Conservation (phyloP, 2,797 vertebrate genomes). For the Brachyrhaphis roseni region DNA sequence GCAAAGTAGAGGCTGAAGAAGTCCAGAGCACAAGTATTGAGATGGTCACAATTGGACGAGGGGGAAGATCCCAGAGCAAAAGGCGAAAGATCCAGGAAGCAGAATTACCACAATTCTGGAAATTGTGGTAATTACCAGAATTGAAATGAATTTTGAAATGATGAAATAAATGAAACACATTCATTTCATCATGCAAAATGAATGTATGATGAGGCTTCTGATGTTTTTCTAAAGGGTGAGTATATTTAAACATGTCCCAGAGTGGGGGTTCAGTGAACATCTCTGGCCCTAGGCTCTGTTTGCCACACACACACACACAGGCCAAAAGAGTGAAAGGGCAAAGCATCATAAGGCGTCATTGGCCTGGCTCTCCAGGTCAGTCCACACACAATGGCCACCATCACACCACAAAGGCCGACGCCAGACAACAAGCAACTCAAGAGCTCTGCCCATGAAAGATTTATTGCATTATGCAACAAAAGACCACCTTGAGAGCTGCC, state of each 20-base stretch:
- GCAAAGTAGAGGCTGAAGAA: not conserved
- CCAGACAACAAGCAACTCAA: conserved; percentile 81
- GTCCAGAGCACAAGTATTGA: not conserved
- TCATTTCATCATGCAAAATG: not conserved
- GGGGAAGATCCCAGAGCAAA: not conserved
- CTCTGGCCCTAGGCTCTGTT: conserved; percentile 54
- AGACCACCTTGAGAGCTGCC: conserved; percentile 72
- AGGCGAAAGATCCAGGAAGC: not conserved
- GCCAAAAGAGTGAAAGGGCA: conserved; percentile 56
- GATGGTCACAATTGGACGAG: not conserved
- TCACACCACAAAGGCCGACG: conserved; percentile 69
- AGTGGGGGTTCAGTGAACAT: conserved; percentile 48
- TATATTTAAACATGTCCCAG: conserved; percentile 53
- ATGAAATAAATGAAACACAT: no score
- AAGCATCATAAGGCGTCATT: conserved; percentile 72
- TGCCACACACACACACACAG: conserved; percentile 81
- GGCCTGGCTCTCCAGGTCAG: conserved; percentile 70
- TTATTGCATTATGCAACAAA: conserved; percentile 74
- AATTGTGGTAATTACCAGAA: no score
- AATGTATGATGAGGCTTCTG: conserved; percentile 10
- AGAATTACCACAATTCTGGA: not conserved
- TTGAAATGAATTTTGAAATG: no score
- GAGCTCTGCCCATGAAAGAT: conserved; percentile 75
- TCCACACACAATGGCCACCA: conserved; percentile 71
- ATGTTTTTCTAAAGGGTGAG: conserved; percentile 42